Evolutionary conservation across 2,797 vertebrate genomes (phyloP).

Genomic region (Cuculus canorus): DNA sequence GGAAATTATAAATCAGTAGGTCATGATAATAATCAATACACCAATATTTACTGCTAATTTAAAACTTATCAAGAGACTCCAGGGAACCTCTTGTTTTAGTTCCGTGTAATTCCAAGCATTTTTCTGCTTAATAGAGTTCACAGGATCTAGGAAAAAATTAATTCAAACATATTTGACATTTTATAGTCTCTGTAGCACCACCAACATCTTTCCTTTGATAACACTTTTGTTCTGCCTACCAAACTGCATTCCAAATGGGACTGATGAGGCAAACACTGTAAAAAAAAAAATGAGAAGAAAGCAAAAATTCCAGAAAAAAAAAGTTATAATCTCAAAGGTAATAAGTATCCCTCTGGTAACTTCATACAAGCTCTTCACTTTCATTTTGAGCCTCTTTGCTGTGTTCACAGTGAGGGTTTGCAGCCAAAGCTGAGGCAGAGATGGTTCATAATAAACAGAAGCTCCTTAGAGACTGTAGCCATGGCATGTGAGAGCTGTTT

Average conservation of each 20-base stretch:
- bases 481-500: conserved; percentile 65
- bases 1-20: background rate
- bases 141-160: conserved; percentile 6
- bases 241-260: conserved; percentile 73
- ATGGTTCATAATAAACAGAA: conserved; percentile 68
- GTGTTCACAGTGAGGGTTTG: conserved; percentile 38
- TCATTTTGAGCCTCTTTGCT: conserved; percentile 15
- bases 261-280: conserved; percentile 59
- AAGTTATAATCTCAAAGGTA: conserved; percentile 47
- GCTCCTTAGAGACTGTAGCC: conserved; percentile 78
- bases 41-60: background rate
- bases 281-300: conserved; percentile 61
- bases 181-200: background rate
- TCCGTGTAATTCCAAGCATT: background rate
- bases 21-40: background rate
- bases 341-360: conserved; percentile 48
- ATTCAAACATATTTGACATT: background rate
- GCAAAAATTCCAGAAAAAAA: conserved; percentile 46
- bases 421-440: conserved; percentile 37
- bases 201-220: conserved; percentile 4
- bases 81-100: background rate
- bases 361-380: conserved; percentile 35
- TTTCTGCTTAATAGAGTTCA: background rate
- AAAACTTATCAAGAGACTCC: background rate
- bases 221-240: conserved; percentile 58